These are phyloP conservation scores for Bolborhynchus lineola DNA, from an alignment of 2,113 vertebrate genomes.

Conservation along the genomic window DNA sequence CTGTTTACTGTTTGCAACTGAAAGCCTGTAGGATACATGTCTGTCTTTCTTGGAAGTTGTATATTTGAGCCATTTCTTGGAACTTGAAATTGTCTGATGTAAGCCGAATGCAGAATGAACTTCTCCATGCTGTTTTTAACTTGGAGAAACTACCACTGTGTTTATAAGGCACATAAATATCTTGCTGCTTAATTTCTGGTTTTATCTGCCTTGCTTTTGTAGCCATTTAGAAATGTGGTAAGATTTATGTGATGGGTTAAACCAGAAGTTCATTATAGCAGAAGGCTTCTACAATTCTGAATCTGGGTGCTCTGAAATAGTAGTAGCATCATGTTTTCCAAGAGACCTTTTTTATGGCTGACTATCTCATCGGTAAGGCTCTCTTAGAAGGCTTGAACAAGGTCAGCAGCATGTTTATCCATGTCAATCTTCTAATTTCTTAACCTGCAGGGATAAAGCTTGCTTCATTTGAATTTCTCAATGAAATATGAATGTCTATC, in stretches of 20 bases:
- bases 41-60: neutral
- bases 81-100: neutral
- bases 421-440: conserved; percentile 39
- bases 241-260: conserved; percentile 3
- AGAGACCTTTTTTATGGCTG: conserved; percentile 56
- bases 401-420: conserved; percentile 55
- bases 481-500: neutral
- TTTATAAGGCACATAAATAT: neutral
- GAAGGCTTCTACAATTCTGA: conserved; percentile 34
- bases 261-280: conserved; percentile 24
- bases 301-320: conserved; percentile 57
- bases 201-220: neutral
- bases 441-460: conserved; percentile 21
- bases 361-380: conserved; percentile 64
- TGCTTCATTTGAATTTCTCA: neutral
- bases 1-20: neutral
- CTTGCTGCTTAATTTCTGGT: neutral
- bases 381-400: conserved; percentile 53
- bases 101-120: neutral
- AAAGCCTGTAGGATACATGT: neutral
- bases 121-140: neutral
- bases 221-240: neutral
- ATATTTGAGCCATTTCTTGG: neutral
- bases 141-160: neutral
- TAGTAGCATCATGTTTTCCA: conserved; percentile 68